Evolutionary conservation across 2,797 vertebrate species (phyloP).

Genomic region (Acanthornis magna): DNA sequence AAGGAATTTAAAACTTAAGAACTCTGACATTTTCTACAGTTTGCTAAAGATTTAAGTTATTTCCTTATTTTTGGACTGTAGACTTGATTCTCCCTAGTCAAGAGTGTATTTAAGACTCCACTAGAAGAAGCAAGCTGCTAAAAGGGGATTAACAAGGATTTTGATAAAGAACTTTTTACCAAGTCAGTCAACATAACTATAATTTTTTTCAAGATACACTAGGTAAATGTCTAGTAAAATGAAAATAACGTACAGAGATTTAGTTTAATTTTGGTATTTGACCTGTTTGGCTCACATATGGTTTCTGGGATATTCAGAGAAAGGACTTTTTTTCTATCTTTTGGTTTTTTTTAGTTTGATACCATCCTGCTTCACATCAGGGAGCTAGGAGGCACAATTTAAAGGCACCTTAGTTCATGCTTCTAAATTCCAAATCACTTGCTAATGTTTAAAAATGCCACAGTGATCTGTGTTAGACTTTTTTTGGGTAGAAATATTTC

Average conservation of each 20-base stretch:
- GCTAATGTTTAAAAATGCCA: neutral
- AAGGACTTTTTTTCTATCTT: neutral
- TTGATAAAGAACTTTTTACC: neutral
- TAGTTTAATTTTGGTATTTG: neutral
- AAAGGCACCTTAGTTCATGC: neutral
- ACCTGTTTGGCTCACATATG: neutral
- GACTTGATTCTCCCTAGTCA: neutral
- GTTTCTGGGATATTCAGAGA: neutral
- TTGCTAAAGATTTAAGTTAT: neutral
- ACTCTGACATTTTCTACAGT: neutral
- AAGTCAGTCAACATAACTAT: neutral
- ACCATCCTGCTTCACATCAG: neutral
- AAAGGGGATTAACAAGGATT: neutral
- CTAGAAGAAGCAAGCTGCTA: neutral
- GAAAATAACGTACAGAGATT: neutral
- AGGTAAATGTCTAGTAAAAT: neutral
- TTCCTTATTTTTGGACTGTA: neutral
- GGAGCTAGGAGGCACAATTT: neutral
- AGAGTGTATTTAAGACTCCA: neutral
- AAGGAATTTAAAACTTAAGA: neutral
- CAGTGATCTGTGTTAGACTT: neutral
- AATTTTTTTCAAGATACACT: neutral
- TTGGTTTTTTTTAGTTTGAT: neutral
- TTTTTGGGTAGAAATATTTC: neutral
- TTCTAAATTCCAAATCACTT: neutral